Base-by-base conservation (phyloP, 2,113 vertebrate species). In the Zosterops lateralis region DNA sequence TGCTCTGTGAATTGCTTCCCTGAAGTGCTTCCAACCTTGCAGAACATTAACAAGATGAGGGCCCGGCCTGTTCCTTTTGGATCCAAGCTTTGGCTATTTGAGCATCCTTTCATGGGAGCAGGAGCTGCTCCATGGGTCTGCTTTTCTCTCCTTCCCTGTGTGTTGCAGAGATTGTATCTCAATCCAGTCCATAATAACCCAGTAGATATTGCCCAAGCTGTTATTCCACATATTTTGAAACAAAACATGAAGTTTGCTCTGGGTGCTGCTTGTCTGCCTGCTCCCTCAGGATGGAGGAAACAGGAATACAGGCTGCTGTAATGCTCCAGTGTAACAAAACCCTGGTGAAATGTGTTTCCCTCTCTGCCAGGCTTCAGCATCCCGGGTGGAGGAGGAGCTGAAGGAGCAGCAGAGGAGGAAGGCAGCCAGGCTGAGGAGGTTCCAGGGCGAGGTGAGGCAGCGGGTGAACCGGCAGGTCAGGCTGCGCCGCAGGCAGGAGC, bases 371-470 rank as follows among this genome's bases (percentile, higher is more conserved):
- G 84, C 93, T 24, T 97, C 97, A 1, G 99, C 98, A 2, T 62
- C 54, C 44, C 66, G 87, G 20, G 97, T 99, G 18, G 98, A 99
- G 93, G 96, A 98, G 97, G 94, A 98, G 56, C 95, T 98, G 87
- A 96, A 96, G 87, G 97, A 98, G 48, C 97, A 95, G 36, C 95
- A 96, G 40, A 95, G 51, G 73, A 80, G 92, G 93, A 98, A 98
- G 62, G 97, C 98, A 38, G 98, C 98, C 78, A 96, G 88, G 45
- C 97, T 99, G 72, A 97, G 93, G 17, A 96, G 77, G 8, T 99
- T 99, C 97, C 99, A 99, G 92, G 97, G 96, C 11, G 96, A 98
- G 93, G 99, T 99, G 66, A 98, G 97, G 95, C 96, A 76, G 57
- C 97, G 99, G 32, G 98, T 99, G 95, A 99, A 98, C 42, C 97